Conservation (phyloP, 2,888 invertebrate species). For the Fissipunctia ypsillon region DNA sequence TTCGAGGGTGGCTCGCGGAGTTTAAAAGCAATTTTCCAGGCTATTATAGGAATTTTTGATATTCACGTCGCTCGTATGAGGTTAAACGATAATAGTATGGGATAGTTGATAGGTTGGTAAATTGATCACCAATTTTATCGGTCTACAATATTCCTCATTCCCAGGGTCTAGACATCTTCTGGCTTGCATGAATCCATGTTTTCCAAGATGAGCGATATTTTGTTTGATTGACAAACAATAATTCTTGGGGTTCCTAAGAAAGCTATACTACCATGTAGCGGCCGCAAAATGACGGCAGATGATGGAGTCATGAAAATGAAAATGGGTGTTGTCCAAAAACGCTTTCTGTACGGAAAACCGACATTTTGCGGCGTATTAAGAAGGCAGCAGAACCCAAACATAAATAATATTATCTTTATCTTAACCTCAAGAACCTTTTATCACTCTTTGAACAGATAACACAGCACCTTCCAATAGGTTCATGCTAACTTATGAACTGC, state of each 20-base stretch:
- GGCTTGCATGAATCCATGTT: background rate
- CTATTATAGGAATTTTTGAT: constrained; percentile 72
- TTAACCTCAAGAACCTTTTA: background rate
- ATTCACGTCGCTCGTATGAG: constrained; percentile 71
- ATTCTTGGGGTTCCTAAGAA: background rate
- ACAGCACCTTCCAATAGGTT: constrained; percentile 41
- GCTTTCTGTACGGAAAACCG: too few species aligned
- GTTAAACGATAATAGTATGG: constrained; percentile 38
- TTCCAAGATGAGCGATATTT: background rate
- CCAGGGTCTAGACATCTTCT: background rate
- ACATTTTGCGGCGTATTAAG: background rate
- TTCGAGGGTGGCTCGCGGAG: constrained; percentile 48
- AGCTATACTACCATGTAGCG: background rate
- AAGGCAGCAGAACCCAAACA: background rate
- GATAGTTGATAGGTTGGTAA: background rate
- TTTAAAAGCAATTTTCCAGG: constrained; percentile 76
- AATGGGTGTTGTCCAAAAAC: background rate
- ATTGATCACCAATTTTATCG: background rate
- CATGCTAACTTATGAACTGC: constrained; percentile 67
- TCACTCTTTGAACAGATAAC: background rate
- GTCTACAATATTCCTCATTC: background rate
- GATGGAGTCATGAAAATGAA: background rate
- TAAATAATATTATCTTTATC: background rate
- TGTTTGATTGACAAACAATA: background rate
- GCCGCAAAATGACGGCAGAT: background rate